Base-by-base conservation (phyloP, 2,888 invertebrate species). In the Parochlus steinenii region DNA sequence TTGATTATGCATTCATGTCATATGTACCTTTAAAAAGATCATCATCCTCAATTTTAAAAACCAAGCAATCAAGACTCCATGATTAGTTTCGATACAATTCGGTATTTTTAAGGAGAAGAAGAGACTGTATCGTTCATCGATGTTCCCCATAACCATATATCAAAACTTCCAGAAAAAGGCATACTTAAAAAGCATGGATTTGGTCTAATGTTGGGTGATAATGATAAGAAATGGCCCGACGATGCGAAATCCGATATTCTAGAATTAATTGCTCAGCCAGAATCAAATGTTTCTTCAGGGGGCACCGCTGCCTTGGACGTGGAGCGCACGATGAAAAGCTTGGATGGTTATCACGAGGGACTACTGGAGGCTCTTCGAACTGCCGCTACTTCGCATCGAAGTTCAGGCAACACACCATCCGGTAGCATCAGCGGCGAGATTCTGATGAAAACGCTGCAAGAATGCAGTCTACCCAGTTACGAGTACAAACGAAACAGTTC, bases 301-400 rank as follows among this genome's bases (percentile, higher is more conserved):
- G 62, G 61, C 14, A 68, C 66, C 1, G 65, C 74, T 12, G 74
- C 76, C 41, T 73, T 77, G 2, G 81, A 81, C 47, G 79, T 83
- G 55, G 85, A 87, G 52, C 69, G 85, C 47, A 86, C 82, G 31
- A 66, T 86, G n/a, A 81, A 82, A 65, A 81, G 79, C 40, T 66
- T 89, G 27, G 86, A 87, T 54, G 89, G 87, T 26, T 90, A 90
- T 61, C 89, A 89, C 58, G 89, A 87, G 51, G 83, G 86, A 52
- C 81, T 90, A 48, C 67, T 90, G 45, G 85, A 85, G 55, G 87
- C 86, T n/a, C 59, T 90, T 47, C 73, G 85, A 45, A 80, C 74
- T 45, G 87, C 87, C 8, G 83, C 83, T 16, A 63, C 62, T 26
- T 66, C 63, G 1, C 80, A 79, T 50, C 69, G 78, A 11, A 61